A percentile compares a stretch with the other conserved stretches of the same genome.
phyloP scores from a whole-genome alignment of 2,888 invertebrate genomes.

The Scrobipalpa atriplicella region DNA sequence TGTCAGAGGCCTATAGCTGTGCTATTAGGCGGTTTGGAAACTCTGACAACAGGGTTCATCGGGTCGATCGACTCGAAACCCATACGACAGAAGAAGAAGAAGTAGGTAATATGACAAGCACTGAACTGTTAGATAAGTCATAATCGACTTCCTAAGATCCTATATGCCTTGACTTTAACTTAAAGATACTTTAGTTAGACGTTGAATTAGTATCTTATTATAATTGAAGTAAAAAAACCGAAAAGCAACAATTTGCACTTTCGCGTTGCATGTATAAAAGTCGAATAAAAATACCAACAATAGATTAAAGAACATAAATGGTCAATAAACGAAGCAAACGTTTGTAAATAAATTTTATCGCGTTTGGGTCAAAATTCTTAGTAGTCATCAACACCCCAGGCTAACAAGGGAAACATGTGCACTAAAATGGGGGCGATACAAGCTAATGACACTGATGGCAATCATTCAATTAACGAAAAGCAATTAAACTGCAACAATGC shows the following conservation, averaged over 20 bases:
- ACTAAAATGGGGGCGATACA: neutral
- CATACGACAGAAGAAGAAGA: no score
- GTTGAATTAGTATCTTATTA: no score
- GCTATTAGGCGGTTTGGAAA: no score
- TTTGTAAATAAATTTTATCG: neutral
- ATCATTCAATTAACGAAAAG: slow-evolving; percentile 21
- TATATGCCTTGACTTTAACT: no score
- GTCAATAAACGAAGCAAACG: slow-evolving; percentile 5
- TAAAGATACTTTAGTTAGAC: no score
- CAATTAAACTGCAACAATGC: slow-evolving; percentile 21
- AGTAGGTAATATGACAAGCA: no score
- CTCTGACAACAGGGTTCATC: no score
- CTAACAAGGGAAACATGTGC: slow-evolving; percentile 14
- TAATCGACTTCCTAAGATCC: no score
- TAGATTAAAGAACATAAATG: slow-evolving; percentile 8
- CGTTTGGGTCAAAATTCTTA: slow-evolving; percentile 13
- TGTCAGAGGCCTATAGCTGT: no score
- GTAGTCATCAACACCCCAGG: slow-evolving; percentile 16
- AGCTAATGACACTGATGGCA: slow-evolving; percentile 17
- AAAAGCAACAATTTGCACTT: neutral
- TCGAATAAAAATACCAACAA: slow-evolving; percentile 1
- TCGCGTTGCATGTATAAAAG: neutral
- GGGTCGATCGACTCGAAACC: no score
- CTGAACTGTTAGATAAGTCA: no score
- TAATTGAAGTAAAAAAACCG: no score